A percentile compares a stretch with the other conserved stretches of the same genome.
Conservation (phyloP, 2,888 invertebrate species). For the Tupiocoris notatus region DNA sequence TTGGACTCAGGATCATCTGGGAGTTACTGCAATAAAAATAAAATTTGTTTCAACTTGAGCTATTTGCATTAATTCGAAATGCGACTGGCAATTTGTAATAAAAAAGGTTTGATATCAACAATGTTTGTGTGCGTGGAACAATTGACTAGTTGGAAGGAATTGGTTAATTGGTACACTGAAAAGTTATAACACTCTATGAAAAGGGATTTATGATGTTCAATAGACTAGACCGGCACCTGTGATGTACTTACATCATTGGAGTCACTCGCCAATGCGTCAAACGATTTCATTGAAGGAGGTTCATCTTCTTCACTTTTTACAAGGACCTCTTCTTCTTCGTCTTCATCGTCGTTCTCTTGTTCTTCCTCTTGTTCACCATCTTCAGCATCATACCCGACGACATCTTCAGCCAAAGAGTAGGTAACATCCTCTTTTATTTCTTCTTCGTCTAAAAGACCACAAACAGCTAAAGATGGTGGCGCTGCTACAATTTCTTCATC, state of each 20-base stretch:
- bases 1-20: no score
- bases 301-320: slow-evolving; percentile 52
- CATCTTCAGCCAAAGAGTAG: neutral
- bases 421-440: neutral
- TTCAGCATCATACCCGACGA: slow-evolving; percentile 40
- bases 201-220: neutral
- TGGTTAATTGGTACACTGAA: no score
- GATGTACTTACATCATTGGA: neutral
- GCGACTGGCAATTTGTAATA: no score
- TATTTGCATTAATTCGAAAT: no score
- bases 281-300: slow-evolving; percentile 45
- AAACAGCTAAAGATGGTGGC: neutral
- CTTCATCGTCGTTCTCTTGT: slow-evolving; percentile 48
- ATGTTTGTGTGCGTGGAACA: no score
- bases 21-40: no score
- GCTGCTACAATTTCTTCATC: slow-evolving; percentile 40
- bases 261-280: slow-evolving; percentile 34
- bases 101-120: no score
- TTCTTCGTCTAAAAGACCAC: neutral
- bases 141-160: no score
- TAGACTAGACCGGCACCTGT: neutral
- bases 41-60: no score
- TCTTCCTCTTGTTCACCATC: slow-evolving; percentile 51
- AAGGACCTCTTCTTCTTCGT: slow-evolving; percentile 50
- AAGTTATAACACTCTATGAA: no score